Evolutionary conservation across 2,113 vertebrate genomes (phyloP), one percentile per base, ranked within the genome.

Genomic region (Ciconia stormi): DNA sequence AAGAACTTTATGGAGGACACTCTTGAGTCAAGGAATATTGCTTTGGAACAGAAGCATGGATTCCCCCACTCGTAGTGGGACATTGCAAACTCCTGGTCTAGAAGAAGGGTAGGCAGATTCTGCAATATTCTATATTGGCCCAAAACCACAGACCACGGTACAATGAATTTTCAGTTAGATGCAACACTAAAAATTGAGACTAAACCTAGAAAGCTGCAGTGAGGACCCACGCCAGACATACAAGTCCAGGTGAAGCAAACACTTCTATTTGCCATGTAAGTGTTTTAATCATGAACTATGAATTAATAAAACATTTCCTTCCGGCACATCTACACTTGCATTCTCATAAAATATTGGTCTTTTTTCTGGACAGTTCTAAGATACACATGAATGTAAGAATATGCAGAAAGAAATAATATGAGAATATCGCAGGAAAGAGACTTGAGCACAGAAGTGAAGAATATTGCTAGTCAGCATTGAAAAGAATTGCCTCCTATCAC

Each of bases 71-170:
- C 71, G 9, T 8, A 22, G 29, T 19, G 11, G 50, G 6, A 38
- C 74, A 38, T 27, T 38, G 30, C 13, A 86, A 7, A 56, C 7
- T 66, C 59, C 32, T 56, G 5, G 34, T 38, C 29, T 23, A 61
- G 22, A 78, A 34, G 32, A 19, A 42, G 8, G 8, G 8, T 7
- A 62, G 20, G 23, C 19, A 76, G 55, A n/a, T 69, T 63, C 34
- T 32, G 27, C 32, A 77, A 26, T 25, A 56, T 44, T 49, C 46
- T 67, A 1, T 13, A 42, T 47, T 42, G 67, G 19, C 25, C 20
- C 1, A 0, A 58, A 78, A 49, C 30, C 30, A 44, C 9, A 58
- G 22, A 9, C 6, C 23, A 30, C 1, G 6, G 17, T 47, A 52
- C 10, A 65, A 82, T 3, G 13, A 65, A 46, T 70, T 82, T 87